phyloP scores from a whole-genome alignment of 35 echinoderm and acorn worm species.

The Chiridota heheva region DNA sequence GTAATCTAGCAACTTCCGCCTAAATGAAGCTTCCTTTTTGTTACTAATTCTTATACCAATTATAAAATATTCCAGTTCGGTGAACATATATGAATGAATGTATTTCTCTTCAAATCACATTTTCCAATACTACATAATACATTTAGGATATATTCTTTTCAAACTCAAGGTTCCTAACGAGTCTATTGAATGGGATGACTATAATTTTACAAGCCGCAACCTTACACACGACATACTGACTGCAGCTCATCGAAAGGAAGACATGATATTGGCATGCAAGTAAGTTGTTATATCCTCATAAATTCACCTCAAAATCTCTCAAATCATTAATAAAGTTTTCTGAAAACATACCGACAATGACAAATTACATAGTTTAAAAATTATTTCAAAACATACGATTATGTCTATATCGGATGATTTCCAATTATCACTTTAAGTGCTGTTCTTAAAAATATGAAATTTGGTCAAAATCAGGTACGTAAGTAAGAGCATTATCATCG shows the following conservation, averaged over 20 bases:
- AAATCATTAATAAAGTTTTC: neutral
- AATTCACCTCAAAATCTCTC: neutral
- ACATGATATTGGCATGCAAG: constrained; percentile 55
- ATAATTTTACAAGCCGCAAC: constrained; percentile 44
- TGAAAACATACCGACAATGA: neutral
- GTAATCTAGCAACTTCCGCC: too few relatives aligned
- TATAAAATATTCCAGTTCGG: too few relatives aligned
- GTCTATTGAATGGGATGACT: constrained; percentile 44
- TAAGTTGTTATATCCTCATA: neutral
- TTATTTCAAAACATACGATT: neutral
- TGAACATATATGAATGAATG: too few relatives aligned
- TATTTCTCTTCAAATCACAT: too few relatives aligned
- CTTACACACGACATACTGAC: constrained; percentile 34
- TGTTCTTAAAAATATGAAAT: too few relatives aligned
- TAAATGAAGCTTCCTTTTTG: too few relatives aligned
- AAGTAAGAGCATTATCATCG: too few relatives aligned
- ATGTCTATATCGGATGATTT: neutral
- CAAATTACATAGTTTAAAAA: neutral
- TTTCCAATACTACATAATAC: too few relatives aligned
- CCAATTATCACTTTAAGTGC: too few relatives aligned
- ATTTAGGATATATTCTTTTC: neutral
- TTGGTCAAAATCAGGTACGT: too few relatives aligned
- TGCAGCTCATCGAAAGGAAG: constrained; percentile 51
- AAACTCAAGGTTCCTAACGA: constrained; percentile 24
- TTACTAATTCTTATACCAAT: too few relatives aligned